phyloP scores from a whole-genome alignment of 2,888 invertebrate genomes.

The Heliconius cydno region DNA sequence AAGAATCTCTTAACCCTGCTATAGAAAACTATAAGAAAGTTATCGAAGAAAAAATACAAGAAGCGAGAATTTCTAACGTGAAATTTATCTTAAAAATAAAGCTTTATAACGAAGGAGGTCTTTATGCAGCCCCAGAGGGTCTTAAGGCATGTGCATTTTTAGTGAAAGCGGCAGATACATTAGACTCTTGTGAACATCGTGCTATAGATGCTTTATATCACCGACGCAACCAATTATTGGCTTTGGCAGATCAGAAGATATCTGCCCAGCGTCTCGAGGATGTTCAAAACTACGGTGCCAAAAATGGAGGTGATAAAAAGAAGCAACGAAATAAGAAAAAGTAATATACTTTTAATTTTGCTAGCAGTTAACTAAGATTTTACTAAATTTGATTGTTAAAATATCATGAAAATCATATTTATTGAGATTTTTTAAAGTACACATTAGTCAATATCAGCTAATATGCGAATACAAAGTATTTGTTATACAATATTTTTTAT shows the following conservation, averaged over 20 bases:
- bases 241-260: slow-evolving; percentile 59
- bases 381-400: background rate
- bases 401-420: background rate
- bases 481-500: background rate
- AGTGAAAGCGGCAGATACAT: slow-evolving; percentile 60
- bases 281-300: slow-evolving; percentile 51
- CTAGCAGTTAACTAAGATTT: background rate
- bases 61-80: slow-evolving; percentile 69
- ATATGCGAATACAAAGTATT: background rate
- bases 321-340: slow-evolving; percentile 48
- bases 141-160: slow-evolving; percentile 55
- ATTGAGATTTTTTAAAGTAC: background rate
- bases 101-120: slow-evolving; percentile 66
- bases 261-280: slow-evolving; percentile 60
- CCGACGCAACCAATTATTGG: slow-evolving; percentile 58
- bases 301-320: slow-evolving; percentile 50
- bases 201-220: slow-evolving; percentile 58
- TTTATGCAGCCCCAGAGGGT: slow-evolving; percentile 64
- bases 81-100: slow-evolving; percentile 62
- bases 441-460: background rate
- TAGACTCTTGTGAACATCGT: slow-evolving; percentile 59
- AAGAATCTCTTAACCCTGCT: slow-evolving; percentile 61
- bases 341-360: slow-evolving; percentile 9
- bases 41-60: slow-evolving; percentile 63
- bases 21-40: slow-evolving; percentile 55